Percentiles rank a stretch among this genome's conserved stretches.
Conservation (phyloP, 2,797 vertebrate genomes). For the Picus viridis region DNA sequence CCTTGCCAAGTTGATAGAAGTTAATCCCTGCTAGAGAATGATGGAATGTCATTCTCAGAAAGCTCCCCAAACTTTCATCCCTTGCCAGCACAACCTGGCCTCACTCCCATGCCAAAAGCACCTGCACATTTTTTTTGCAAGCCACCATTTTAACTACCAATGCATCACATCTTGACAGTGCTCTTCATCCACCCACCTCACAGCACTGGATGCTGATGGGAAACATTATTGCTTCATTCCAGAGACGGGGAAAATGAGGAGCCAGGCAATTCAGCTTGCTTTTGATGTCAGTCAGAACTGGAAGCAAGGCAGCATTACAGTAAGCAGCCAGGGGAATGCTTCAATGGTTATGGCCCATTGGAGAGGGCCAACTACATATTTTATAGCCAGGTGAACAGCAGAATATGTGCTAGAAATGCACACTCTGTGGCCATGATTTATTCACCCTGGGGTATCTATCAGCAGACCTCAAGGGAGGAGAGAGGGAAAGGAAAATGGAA, state of each 20-base stretch:
- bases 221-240: not conserved
- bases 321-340: not conserved
- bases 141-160: not conserved
- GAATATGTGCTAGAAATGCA: not conserved
- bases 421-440: not conserved
- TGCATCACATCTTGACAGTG: not conserved
- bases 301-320: not conserved
- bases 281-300: not conserved
- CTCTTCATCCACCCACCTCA: not conserved
- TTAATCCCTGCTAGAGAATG: not conserved
- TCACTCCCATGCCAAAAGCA: rapidly evolving
- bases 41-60: not conserved
- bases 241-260: not conserved
- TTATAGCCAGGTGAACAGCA: not conserved
- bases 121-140: not conserved
- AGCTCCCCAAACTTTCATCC: not conserved
- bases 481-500: not conserved
- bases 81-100: not conserved
- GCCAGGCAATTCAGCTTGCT: not conserved
- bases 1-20: not conserved
- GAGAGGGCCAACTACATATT: not conserved
- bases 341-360: not conserved
- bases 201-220: not conserved
- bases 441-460: not conserved
- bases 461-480: not conserved